Base-by-base conservation (phyloP, 1,140 invertebrate species). In the Steinernema khuongi region DNA sequence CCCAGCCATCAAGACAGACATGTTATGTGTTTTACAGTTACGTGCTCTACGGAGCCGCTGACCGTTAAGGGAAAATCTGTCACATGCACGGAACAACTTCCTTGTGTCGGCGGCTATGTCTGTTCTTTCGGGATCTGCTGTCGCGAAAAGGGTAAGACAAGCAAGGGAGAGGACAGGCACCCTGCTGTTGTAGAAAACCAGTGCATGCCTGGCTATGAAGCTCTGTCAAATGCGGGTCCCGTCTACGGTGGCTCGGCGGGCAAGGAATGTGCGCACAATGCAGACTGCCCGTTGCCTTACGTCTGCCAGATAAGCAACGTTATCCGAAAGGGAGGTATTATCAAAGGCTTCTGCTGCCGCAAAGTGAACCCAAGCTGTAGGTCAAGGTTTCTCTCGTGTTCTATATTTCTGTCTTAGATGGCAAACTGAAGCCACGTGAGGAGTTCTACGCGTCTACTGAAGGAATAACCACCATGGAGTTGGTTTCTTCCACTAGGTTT, bases 61-160 rank as follows among this genome's bases (percentile, higher is more conserved):
- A n/a, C 67, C n/a, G 32, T 68, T 28, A 50, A 68, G 11, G 72
- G 72, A 19, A 73, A 71, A 29, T 36, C 41, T 4, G 41, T 74
- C 11, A 18, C 4, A 1, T 74, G 73, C 26, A 30, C 67, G 31
- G 1, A 29, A 1, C 29, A 32, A 26, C 22, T 73, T 2, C 43
- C 70, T 0, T 74, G 73, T 33, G 29, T 67, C 2, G 41, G 14
- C 11, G 73, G 71, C 17, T 73, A 74, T 44, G 18, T 71, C 28
- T 74, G 73, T 33, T 43, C 29, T 22, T 41, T 30, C 28, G 70
- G 70, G 28, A 18, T 74, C 32, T 74, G 73, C 32, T 74, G 73
- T 30, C 28, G 31, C 11, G 19, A 28, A 1, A 73, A 73, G 41
- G 66, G 36, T n/a, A 36, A 44, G 32, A 30, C 19, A 31, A 22